These are phyloP conservation scores for Proisotoma minuta DNA, from an alignment of 2,888 invertebrate genomes.

Conservation along the genomic window DNA sequence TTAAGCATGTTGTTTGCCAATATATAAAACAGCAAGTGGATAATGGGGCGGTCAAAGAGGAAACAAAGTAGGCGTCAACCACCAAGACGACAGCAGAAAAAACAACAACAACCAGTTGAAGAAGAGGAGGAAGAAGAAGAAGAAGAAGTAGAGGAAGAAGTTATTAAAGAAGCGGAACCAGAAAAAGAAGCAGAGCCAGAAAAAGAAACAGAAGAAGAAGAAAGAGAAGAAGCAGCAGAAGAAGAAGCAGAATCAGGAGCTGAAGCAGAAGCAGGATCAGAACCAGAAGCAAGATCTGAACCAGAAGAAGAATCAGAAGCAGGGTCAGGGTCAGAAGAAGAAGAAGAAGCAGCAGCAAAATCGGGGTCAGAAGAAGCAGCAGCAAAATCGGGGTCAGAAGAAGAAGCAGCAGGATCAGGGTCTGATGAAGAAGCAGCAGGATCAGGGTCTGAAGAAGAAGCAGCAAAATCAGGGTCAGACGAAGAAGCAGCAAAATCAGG, in stretches of 20 bases:
- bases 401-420: neutral
- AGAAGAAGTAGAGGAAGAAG: neutral
- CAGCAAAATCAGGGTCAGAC: neutral
- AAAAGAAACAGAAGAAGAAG: neutral
- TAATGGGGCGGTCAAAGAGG: too few species aligned
- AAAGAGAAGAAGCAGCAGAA: neutral
- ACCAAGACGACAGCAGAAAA: neutral
- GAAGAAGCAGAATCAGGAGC: too few species aligned
- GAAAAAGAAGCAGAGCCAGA: too few species aligned
- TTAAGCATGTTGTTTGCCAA: too few species aligned
- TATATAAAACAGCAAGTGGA: too few species aligned
- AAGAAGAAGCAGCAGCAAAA: too few species aligned
- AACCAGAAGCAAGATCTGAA: too few species aligned
- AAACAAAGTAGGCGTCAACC: too few species aligned
- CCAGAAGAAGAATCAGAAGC: too few species aligned
- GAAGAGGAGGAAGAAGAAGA: neutral
- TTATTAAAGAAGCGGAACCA: too few species aligned
- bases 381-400: neutral
- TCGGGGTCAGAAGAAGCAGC: neutral
- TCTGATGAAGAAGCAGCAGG: neutral
- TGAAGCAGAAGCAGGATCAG: too few species aligned
- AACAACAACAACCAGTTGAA: neutral
- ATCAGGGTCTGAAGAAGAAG: neutral
- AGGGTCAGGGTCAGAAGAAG: too few species aligned
- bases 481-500: neutral